Evolutionary conservation across 2,113 vertebrate genomes (phyloP).

Genomic region (Gobio gobio): DNA sequence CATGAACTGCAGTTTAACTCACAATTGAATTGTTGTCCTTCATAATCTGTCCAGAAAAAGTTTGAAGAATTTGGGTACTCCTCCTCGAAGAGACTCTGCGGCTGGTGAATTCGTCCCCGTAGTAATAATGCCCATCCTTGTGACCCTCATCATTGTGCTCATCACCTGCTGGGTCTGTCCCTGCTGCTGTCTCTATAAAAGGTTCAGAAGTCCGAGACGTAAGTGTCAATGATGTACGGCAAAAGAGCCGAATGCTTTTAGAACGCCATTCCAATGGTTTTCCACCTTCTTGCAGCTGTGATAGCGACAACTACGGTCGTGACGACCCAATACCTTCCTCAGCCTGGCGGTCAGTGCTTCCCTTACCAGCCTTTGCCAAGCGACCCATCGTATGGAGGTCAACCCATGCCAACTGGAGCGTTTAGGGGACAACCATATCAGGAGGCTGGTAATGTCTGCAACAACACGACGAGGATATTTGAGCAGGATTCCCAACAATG

Average conservation of each 20-base stretch:
- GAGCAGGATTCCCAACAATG: not conserved
- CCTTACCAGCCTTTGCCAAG: conserved; percentile 79
- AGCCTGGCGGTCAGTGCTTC: conserved; percentile 68
- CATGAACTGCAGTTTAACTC: no score
- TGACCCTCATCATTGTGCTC: conserved; percentile 71
- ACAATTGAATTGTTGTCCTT: no score
- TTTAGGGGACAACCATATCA: not conserved
- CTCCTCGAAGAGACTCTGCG: not conserved
- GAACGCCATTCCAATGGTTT: not conserved
- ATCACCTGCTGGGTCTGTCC: conserved; percentile 88
- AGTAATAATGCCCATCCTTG: conserved; percentile 43
- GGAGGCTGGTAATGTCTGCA: conserved; percentile 30
- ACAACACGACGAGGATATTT: not conserved
- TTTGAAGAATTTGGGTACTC: not conserved
- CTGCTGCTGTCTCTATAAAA: conserved; percentile 90
- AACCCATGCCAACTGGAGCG: conserved; percentile 59
- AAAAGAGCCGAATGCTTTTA: not conserved
- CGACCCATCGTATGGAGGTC: conserved; percentile 60
- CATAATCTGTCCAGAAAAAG: not conserved
- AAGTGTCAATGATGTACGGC: conserved; percentile 53
- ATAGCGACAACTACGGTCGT: conserved; percentile 81
- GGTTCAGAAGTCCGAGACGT: conserved; percentile 83
- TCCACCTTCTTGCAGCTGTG: conserved; percentile 74
- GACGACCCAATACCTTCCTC: conserved; percentile 75
- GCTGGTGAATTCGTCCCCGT: rapidly evolving